Conservation (phyloP, 2,797 vertebrate genomes). For the Cirrhinus molitorella region DNA sequence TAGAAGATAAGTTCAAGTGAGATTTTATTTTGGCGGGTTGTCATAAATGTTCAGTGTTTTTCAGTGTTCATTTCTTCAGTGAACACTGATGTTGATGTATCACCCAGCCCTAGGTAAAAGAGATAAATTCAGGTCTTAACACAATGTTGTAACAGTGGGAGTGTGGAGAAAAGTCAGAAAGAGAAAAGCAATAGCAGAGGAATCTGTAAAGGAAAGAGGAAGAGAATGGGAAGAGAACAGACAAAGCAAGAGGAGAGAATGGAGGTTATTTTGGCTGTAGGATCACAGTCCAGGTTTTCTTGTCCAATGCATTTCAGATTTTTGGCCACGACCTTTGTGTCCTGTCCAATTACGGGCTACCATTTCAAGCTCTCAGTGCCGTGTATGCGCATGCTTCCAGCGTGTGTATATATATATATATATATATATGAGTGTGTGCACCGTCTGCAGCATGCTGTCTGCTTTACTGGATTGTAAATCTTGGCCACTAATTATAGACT, state of each 20-base stretch:
- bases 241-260: not conserved
- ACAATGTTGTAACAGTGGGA: not conserved
- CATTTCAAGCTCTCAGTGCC: not conserved
- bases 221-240: not conserved
- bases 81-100: not conserved
- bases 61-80: not conserved
- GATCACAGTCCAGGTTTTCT: constrained; percentile 10
- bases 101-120: not conserved
- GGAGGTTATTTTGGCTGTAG: not conserved
- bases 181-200: not conserved
- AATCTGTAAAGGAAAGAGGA: not conserved
- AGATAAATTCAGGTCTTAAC: not conserved
- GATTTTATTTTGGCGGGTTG: not conserved
- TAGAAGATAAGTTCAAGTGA: not conserved
- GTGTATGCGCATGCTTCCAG: not conserved
- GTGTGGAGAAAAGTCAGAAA: not conserved
- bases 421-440: not conserved
- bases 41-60: not conserved
- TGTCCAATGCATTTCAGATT: constrained; percentile 25
- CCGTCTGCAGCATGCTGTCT: not conserved
- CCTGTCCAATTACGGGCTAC: constrained; percentile 8
- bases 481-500: constrained; percentile 15
- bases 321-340: constrained; percentile 25
- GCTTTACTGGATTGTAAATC: constrained; percentile 31
- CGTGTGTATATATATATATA: too few relatives aligned